Evolutionary conservation across 2,888 invertebrate genomes (phyloP).

Genomic region (Sinotaia quadrata): DNA sequence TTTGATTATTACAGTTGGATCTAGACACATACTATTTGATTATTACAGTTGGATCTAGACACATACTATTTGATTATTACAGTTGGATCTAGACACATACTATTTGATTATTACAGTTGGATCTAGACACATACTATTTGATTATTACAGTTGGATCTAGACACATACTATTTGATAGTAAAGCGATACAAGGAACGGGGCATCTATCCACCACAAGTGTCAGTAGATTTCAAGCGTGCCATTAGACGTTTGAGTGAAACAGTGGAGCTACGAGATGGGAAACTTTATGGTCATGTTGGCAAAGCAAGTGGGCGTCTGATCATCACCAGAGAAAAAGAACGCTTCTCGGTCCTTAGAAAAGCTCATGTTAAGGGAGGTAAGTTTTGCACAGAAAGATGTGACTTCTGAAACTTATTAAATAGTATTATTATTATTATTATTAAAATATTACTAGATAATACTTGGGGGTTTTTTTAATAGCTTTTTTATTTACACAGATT

Average conservation of each 20-base stretch:
- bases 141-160: slow-evolving; percentile 34
- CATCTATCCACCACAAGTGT: slow-evolving; percentile 42
- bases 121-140: no score
- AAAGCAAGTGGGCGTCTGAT: slow-evolving; percentile 31
- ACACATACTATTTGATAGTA: slow-evolving; percentile 32
- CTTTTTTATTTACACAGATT: no score
- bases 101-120: no score
- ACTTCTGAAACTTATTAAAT: not conserved
- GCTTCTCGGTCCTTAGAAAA: slow-evolving; percentile 43
- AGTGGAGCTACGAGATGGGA: slow-evolving; percentile 41
- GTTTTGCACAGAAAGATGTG: not conserved
- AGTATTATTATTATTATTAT: no score
- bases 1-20: no score
- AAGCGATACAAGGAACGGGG: slow-evolving; percentile 40
- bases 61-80: no score
- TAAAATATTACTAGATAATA: no score
- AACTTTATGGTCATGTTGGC: slow-evolving; percentile 38
- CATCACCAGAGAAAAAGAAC: slow-evolving; percentile 35
- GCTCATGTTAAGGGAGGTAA: slow-evolving; percentile 45
- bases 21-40: no score
- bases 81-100: no score
- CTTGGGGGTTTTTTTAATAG: no score
- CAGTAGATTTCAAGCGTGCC: slow-evolving; percentile 44
- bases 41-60: no score
- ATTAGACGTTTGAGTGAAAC: slow-evolving; percentile 46